Evolutionary conservation across 1,140 invertebrate genomes (phyloP).

Genomic region (Anastrepha ludens): DNA sequence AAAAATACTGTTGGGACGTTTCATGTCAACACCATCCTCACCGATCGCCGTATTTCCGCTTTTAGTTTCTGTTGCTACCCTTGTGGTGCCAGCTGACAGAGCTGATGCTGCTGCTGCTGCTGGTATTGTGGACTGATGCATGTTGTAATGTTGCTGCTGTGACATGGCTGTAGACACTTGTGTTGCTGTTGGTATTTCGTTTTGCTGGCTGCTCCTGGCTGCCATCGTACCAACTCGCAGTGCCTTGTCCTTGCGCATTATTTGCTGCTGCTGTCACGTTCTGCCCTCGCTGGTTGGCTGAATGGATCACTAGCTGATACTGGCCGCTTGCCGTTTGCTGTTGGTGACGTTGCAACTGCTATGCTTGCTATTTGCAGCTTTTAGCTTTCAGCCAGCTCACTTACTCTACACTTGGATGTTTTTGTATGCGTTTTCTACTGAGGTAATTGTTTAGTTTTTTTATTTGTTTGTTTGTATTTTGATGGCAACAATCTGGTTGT

Average conservation of each 20-base stretch:
- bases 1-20: background rate
- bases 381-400: background rate
- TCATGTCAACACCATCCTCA: constrained; percentile 25
- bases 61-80: constrained; percentile 43
- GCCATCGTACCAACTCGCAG: background rate
- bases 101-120: background rate
- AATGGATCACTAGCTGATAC: background rate
- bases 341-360: background rate
- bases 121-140: background rate
- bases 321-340: constrained; percentile 12
- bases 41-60: background rate
- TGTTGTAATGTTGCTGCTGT: constrained; percentile 55
- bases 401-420: background rate
- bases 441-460: constrained; percentile 58
- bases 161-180: constrained; percentile 59
- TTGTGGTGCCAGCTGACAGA: constrained; percentile 45
- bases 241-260: constrained; percentile 45
- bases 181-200: constrained; percentile 53
- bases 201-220: background rate
- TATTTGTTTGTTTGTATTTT: background rate
- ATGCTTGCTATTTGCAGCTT: background rate
- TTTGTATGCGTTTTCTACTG: constrained; percentile 18
- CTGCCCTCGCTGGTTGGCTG: background rate
- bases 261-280: background rate
- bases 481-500: constrained; percentile 46